phyloP scores from a whole-genome alignment of 2,888 invertebrate species.

The Himalopsyche tibetana region DNA sequence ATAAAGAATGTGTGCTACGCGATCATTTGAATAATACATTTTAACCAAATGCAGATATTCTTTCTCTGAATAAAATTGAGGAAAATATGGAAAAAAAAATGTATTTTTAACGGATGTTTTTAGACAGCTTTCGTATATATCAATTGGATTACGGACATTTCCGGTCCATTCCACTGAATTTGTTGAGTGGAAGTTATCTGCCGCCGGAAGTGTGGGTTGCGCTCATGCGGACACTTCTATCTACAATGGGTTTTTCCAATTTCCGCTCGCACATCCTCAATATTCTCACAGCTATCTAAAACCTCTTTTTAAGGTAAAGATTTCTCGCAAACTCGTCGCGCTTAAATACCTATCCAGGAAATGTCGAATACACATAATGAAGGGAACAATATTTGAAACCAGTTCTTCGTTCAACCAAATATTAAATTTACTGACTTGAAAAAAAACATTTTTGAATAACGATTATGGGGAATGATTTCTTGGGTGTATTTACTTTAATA shows the following conservation, averaged over 20 bases:
- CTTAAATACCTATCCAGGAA: not conserved
- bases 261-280: slow-evolving; percentile 46
- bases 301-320: slow-evolving; percentile 2
- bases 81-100: not conserved
- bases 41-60: not conserved
- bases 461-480: too few relatives aligned
- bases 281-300: slow-evolving; percentile 30
- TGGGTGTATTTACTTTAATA: too few relatives aligned
- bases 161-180: slow-evolving; percentile 10
- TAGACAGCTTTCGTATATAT: slow-evolving; percentile 33
- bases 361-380: not conserved
- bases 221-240: slow-evolving; percentile 34
- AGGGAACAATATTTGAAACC: too few relatives aligned
- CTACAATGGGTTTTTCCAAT: slow-evolving; percentile 43
- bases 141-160: slow-evolving; percentile 19
- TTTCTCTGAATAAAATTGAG: not conserved
- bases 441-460: too few relatives aligned
- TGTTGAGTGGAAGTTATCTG: slow-evolving; percentile 36
- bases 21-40: slow-evolving; percentile 34
- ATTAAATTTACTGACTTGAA: too few relatives aligned
- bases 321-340: not conserved
- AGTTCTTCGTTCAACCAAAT: too few relatives aligned
- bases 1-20: not conserved
- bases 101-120: slow-evolving; percentile 18
- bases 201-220: slow-evolving; percentile 34